Evolutionary conservation across 2,113 vertebrate species (phyloP), one percentile per base, ranked within the genome.

Genomic region (Clarias gariepinus): DNA sequence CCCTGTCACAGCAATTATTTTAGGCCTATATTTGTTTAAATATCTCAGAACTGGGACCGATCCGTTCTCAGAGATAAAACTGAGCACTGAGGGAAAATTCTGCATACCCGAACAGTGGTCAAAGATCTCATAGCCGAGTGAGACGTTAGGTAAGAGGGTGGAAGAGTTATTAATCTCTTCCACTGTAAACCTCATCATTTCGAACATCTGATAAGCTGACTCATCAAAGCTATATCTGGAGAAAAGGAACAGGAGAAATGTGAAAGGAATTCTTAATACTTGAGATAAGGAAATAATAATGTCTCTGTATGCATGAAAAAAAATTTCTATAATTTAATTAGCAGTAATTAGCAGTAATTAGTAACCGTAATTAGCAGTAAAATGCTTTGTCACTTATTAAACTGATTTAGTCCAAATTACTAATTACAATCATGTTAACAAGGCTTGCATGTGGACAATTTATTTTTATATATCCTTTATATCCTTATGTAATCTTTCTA

Each of bases 111-210:
- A 95, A 90, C 98, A 98, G 71, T 93, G 90, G 21, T 97, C 95
- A 0, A 95, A 95, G 74, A 97, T 94, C 10, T 96, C 91, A 0
- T 96, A 98, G 58, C 96, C 96, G n/a, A 98, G 90, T 0, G 95
- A 94, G 57, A 97, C n/a, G 0, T 94, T 94, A 55, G 97, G 97
- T 10, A 98, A 93, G 1, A 98, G 93, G 1, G 30, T 0, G 0
- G 93, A 96, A 79, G 95, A 95, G 89, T 97, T 97, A 90, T 97
- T 98, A 69, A 98, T 96, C 90, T 97, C 94, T 83, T 96, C 94
- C 0, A 97, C 84, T 0, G 95, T 33, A 0, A 97, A 95, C 63
- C 96, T 93, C 96, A 97, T 95, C 82, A 96, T 88, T 84, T 96
- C 96, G 64, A 96, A 90, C 69, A 93, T 93, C 81, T 91, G 93